phyloP scores from a whole-genome alignment of 2,888 invertebrate genomes.

The Serripes groenlandicus region DNA sequence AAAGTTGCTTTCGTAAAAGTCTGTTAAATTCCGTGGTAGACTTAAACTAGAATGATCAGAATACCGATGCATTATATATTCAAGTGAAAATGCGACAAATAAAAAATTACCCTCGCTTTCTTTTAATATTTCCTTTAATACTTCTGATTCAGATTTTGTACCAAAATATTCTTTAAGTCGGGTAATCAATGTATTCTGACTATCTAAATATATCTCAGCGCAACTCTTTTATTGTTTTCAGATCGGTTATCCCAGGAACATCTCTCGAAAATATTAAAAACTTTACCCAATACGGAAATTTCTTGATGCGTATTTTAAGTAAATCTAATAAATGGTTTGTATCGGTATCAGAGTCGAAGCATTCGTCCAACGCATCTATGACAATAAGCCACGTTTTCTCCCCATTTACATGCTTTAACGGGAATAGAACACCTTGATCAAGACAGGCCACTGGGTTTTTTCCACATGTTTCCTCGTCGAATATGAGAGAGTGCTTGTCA shows the following conservation, averaged over 20 bases:
- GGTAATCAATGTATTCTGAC: neutral
- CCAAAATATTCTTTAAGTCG: neutral
- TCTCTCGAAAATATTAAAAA: neutral
- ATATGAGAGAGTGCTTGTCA: neutral
- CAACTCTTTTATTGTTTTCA: neutral
- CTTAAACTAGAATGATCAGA: neutral
- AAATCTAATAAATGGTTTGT: neutral
- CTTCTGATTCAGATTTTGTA: neutral
- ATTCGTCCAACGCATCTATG: conserved; percentile 2
- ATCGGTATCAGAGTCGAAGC: neutral
- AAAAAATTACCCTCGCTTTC: conserved; percentile 4
- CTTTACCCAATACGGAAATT: conserved; percentile 8
- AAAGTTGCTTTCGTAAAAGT: conserved; percentile 1
- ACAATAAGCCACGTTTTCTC: neutral
- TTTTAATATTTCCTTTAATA: neutral
- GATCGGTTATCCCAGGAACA: neutral
- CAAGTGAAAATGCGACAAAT: neutral
- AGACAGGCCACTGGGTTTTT: neutral
- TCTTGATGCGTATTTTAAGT: neutral
- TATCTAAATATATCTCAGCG: neutral
- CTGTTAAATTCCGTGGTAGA: neutral
- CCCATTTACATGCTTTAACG: neutral
- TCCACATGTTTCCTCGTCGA: neutral
- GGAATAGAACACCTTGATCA: conserved; percentile 9
- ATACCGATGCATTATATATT: neutral